Base-by-base conservation (phyloP, 2,797 vertebrate genomes). In the Muraenolepis orangiensis region DNA sequence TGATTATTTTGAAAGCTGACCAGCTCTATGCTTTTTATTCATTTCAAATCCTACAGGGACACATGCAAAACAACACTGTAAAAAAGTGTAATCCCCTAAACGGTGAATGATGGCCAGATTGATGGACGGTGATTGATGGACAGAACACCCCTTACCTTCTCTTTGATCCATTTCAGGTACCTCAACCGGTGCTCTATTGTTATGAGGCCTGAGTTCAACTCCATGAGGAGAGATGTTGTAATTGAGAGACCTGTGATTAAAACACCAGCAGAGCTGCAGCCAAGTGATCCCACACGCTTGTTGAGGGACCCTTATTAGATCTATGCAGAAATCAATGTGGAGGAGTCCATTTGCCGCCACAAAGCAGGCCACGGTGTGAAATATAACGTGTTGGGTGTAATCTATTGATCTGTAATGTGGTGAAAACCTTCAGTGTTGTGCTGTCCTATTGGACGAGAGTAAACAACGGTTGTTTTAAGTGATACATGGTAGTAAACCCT, bases 271-370 rank as follows among this genome's bases (percentile, higher is more conserved):
- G 78, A 82, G 84, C 80, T 82, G 86, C 83, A 78, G 85, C 77
- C 75, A 8, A 80, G 84, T 77, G 84, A 89, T 90, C 83, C 82
- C 87, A 81, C 72, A 64, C 67, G 79, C 83, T 86, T 82, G 86
- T 73, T 84, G 81, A 89, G 85, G 82, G 85, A 76, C 76, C 66
- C 81, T 87, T 83, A 88, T 91, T 92, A 91, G 90, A 91, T 91
- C 90, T 86, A 87, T 89, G 85, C 72, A 68, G 80, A 82, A 89
- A 92, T 93, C 91, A 84, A 91, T 91, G 87, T 4, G 34, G 81
- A 76, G 34, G 83, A 90, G 85, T 90, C 76, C 84, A 84, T 87
- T 73, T 84, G 81, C 67, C 75, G 29, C 72, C 82, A 75, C 82
- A 72, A 74, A 67, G 79, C 87, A 36, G 23, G 71, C 73, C 7